Conservation (phyloP, 2,888 invertebrate species). For the Tiliacea citrago region DNA sequence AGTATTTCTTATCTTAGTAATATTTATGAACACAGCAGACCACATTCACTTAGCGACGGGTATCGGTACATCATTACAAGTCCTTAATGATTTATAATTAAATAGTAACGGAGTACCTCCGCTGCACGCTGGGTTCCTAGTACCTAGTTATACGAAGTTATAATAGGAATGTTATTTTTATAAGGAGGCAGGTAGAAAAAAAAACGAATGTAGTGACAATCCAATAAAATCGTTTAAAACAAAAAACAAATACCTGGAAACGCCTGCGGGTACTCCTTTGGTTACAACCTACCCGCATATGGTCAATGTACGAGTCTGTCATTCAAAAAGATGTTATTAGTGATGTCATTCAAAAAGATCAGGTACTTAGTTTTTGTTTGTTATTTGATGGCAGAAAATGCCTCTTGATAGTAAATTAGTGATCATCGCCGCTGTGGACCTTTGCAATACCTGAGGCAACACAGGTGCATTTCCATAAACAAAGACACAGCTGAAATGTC, state of each 20-base stretch:
- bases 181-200: too few species aligned
- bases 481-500: background rate
- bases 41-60: conserved; percentile 29
- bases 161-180: background rate
- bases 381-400: background rate
- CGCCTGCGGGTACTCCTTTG: too few species aligned
- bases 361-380: background rate
- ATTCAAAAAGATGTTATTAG: too few species aligned
- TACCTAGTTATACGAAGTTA: conserved; percentile 11
- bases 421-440: background rate
- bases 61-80: conserved; percentile 24
- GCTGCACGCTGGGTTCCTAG: conserved; percentile 36
- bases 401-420: background rate
- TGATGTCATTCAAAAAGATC: background rate
- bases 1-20: conserved; percentile 20
- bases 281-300: too few species aligned
- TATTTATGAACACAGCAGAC: conserved; percentile 57
- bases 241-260: too few species aligned
- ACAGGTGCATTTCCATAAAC: background rate
- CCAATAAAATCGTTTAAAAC: too few species aligned
- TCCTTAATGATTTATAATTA: conserved; percentile 63
- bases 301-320: too few species aligned
- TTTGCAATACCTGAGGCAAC: too few species aligned
- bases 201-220: too few species aligned
- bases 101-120: conserved; percentile 41